phyloP scores from a whole-genome alignment of 2,113 vertebrate species.

The Chinchilla lanigera region DNA sequence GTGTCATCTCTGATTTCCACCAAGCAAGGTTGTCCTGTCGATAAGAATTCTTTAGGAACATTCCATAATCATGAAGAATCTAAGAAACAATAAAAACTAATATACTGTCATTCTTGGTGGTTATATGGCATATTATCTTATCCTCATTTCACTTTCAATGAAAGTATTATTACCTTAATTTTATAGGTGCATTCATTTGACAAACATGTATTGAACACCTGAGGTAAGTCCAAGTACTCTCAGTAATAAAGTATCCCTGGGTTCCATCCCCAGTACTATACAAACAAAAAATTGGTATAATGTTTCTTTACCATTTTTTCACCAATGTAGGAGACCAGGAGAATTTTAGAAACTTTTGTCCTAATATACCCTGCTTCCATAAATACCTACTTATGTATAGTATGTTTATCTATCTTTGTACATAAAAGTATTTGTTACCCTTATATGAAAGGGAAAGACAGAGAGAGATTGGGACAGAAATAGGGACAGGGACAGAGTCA shows the following conservation, averaged over 20 bases:
- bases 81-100: slow-evolving; percentile 36
- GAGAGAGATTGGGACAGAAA: neutral
- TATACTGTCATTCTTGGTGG: neutral
- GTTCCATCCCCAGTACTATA: neutral
- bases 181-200: slow-evolving; percentile 2
- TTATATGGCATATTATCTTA: neutral
- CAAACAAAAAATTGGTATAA: neutral
- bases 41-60: neutral
- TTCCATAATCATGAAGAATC: neutral
- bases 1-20: slow-evolving; percentile 3
- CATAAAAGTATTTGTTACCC: neutral
- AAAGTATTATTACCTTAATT: neutral
- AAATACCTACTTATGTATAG: neutral
- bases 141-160: neutral
- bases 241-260: neutral
- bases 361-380: neutral
- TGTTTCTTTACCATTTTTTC: neutral
- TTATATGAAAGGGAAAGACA: neutral
- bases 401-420: neutral
- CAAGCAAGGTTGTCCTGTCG: neutral
- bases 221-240: neutral
- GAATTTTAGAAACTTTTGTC: neutral
- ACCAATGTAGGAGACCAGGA: neutral
- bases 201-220: neutral
- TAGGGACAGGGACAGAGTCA: neutral